Base-by-base conservation (phyloP, 2,888 invertebrate species). In the Platycheirus rosarum region DNA sequence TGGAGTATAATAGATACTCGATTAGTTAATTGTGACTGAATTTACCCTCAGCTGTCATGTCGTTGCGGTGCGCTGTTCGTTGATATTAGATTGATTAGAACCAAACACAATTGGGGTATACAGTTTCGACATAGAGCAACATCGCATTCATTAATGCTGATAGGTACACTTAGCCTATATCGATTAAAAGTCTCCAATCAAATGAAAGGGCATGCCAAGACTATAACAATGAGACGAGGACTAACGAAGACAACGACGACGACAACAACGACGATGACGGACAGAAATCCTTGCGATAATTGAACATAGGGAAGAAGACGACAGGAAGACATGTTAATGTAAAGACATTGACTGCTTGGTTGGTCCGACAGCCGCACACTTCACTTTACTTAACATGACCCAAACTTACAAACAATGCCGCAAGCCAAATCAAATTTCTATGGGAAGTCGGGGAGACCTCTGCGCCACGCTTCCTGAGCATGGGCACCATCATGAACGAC, bases 81-180 rank as follows among this genome's bases (percentile, higher is more conserved):
- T 63, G 70, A 76, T 80, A 80, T 76, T 70, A 63, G 63, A 82
- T 82, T 82, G 82, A 82, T 82, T 82, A 77, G 77, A 77, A 37
- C 63, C 49, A 49, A 77, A 68, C 29, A 66, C 77, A 82, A 68
- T 66, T 42, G 32, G 37, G 32, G 29, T 7, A 63, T 68, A 80
- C 62, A 76, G 49, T 82, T 76, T 76, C 80, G 48, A 75, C 53
- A 63, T 66, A 42, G 26, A 55, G 68, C 55, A 77, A 77, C 82
- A 77, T 46, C 62, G 60, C 55, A 82, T 82, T 82, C 82, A 82
- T 82, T 82, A 82, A 63, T 69, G 63, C 57, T 63, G 71, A 82
- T 82, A 66, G 53, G 46, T 62, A 46, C 80, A 82, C 80, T 82
- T 76, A 82, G 70, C 76, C 80, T 62, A 71, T 77, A 82, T 68